Evolutionary conservation across 2,113 vertebrate genomes (phyloP).

Genomic region (Eptatretus burgeri): DNA sequence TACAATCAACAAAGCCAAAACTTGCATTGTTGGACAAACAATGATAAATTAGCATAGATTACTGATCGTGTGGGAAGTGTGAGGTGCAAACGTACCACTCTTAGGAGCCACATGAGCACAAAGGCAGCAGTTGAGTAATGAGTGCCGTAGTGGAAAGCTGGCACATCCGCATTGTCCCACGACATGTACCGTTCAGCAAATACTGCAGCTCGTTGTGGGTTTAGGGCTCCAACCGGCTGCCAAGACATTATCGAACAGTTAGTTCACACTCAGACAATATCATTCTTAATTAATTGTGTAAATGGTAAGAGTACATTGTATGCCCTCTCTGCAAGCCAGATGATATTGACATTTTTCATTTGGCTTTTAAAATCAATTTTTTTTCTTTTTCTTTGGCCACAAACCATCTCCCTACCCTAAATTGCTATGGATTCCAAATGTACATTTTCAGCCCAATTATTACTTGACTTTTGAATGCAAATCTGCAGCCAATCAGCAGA

Average conservation of each 20-base stretch:
- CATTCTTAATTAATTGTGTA: background rate
- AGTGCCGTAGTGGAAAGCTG: constrained; percentile 90
- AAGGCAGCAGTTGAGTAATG: constrained; percentile 93
- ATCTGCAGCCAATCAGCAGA: too few relatives aligned
- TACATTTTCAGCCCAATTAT: too few relatives aligned
- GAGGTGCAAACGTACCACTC: constrained; percentile 34
- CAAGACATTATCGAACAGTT: background rate
- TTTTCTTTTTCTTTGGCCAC: too few relatives aligned
- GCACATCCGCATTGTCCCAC: constrained; percentile 91
- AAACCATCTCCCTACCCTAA: too few relatives aligned
- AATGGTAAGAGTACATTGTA: background rate
- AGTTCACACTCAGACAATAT: constrained; percentile 7
- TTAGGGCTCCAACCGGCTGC: constrained; percentile 71
- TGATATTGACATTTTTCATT: background rate
- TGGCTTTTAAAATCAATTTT: background rate
- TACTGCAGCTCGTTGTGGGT: constrained; percentile 80
- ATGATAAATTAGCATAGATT: too few relatives aligned
- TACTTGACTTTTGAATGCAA: too few relatives aligned
- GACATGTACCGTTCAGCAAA: constrained; percentile 65
- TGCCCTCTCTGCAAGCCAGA: background rate
- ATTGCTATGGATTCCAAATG: too few relatives aligned
- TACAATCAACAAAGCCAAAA: too few relatives aligned
- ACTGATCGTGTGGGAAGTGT: too few relatives aligned
- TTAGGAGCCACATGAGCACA: constrained; percentile 63
- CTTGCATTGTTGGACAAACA: too few relatives aligned